Conservation (phyloP, 2,113 vertebrate genomes). For the Boulengeromyrus knoepffleri region DNA sequence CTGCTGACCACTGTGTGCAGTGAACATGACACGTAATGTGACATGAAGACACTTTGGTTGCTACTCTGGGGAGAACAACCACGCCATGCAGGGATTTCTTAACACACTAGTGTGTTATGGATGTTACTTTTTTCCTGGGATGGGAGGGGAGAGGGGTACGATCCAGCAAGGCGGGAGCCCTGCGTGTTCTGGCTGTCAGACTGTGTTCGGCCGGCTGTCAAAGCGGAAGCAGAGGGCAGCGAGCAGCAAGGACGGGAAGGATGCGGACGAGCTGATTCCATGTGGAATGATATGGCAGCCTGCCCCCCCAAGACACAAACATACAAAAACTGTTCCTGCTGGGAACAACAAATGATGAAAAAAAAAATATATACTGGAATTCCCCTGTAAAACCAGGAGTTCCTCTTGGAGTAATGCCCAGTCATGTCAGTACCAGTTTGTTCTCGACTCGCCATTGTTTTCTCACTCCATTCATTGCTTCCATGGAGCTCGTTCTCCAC, state of each 20-base stretch:
- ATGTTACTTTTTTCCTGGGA: background rate
- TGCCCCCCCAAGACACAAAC: background rate
- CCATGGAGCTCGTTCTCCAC: background rate
- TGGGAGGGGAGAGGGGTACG: background rate
- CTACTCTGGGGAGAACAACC: background rate
- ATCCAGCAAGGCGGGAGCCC: background rate
- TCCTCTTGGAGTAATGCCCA: background rate
- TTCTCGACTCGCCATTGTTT: background rate
- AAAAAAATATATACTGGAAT: background rate
- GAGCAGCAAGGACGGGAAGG: background rate
- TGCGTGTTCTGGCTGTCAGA: background rate
- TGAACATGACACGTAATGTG: background rate
- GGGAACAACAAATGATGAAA: background rate
- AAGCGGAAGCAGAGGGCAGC: background rate
- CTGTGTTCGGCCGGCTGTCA: background rate
- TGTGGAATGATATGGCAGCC: background rate
- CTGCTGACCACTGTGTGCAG: background rate
- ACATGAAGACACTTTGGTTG: background rate
- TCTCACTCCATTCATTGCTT: background rate
- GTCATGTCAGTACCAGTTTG: background rate
- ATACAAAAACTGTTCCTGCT: background rate
- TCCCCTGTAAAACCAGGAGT: background rate
- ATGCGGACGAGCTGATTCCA: background rate
- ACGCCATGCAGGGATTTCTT: background rate
- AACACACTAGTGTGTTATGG: background rate